Percentiles rank a stretch among this genome's conserved stretches.
Conservation (phyloP, 2,888 invertebrate genomes). For the Priocnemis perturbator region DNA sequence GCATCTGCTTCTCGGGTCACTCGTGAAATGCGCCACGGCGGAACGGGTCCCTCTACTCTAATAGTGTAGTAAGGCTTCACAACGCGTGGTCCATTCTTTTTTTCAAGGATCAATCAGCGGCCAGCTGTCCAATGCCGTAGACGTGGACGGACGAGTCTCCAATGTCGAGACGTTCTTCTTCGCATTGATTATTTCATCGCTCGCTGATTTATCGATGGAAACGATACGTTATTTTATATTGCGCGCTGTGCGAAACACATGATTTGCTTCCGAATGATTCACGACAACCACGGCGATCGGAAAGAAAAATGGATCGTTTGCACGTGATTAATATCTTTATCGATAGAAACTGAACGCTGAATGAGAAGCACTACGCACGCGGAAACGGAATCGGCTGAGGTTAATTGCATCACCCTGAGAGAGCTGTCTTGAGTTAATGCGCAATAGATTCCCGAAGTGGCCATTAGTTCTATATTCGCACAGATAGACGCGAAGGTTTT, state of each 20-base stretch:
- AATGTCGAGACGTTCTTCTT: too few relatives aligned
- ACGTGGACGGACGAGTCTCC: too few relatives aligned
- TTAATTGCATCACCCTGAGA: neutral
- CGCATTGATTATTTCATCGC: too few relatives aligned
- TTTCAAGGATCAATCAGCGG: too few relatives aligned
- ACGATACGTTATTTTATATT: too few relatives aligned
- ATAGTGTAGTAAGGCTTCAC: too few relatives aligned
- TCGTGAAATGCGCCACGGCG: slow-evolving; percentile 13
- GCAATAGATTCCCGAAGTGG: slow-evolving; percentile 14
- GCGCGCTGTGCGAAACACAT: neutral
- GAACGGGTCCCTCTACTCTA: too few relatives aligned
- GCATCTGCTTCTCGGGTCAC: slow-evolving; percentile 32
- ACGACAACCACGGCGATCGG: neutral
- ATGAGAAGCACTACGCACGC: neutral
- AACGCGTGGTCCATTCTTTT: too few relatives aligned
- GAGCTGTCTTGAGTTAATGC: slow-evolving; percentile 12
- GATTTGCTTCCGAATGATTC: too few relatives aligned
- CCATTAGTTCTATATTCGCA: too few relatives aligned
- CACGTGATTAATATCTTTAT: slow-evolving; percentile 13
- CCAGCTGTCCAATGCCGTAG: too few relatives aligned
- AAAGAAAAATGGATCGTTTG: slow-evolving; percentile 2
- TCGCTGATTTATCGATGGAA: too few relatives aligned
- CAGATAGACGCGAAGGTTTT: neutral
- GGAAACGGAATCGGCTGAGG: neutral
- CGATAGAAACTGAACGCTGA: neutral